phyloP scores from a whole-genome alignment of 2,888 invertebrate genomes.

The Limulus polyphemus region DNA sequence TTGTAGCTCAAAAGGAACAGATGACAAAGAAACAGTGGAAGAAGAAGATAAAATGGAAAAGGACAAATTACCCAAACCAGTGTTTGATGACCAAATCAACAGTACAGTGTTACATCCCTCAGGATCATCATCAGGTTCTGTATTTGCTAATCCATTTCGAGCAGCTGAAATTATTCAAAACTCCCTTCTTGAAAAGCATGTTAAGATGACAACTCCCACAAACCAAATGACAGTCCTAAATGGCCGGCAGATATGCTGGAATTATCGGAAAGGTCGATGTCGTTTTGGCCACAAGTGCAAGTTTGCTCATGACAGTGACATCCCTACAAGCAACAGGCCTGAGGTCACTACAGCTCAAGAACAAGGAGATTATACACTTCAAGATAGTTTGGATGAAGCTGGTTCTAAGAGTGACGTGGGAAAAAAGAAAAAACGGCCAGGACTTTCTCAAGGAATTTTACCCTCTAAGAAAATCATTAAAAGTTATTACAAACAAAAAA shows the following conservation, averaged over 20 bases:
- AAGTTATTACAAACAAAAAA: no score
- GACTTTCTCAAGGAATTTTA: conserved; percentile 57
- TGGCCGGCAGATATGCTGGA: conserved; percentile 76
- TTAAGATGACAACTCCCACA: conserved; percentile 62
- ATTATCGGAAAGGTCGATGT: conserved; percentile 77
- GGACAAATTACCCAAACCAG: no score
- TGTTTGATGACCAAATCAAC: no score
- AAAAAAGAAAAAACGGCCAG: conserved; percentile 54
- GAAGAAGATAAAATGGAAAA: no score
- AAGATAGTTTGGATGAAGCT: no score
- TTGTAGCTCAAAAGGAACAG: no score
- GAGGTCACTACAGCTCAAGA: not conserved
- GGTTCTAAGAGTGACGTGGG: conserved; percentile 19
- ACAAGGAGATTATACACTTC: not conserved
- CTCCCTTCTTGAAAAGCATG: conserved; percentile 75
- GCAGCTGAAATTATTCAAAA: conserved; percentile 67
- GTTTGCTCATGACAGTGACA: conserved; percentile 78
- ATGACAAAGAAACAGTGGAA: no score
- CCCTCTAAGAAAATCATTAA: conserved; percentile 78
- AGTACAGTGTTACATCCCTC: no score
- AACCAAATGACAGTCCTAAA: conserved; percentile 46
- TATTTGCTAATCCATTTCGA: conserved; percentile 74
- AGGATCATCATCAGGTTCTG: conserved; percentile 41
- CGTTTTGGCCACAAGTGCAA: conserved; percentile 83
- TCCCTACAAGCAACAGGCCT: conserved; percentile 32